Conservation (phyloP, 2,113 vertebrate genomes). For the Hydrochoerus hydrochaeris region DNA sequence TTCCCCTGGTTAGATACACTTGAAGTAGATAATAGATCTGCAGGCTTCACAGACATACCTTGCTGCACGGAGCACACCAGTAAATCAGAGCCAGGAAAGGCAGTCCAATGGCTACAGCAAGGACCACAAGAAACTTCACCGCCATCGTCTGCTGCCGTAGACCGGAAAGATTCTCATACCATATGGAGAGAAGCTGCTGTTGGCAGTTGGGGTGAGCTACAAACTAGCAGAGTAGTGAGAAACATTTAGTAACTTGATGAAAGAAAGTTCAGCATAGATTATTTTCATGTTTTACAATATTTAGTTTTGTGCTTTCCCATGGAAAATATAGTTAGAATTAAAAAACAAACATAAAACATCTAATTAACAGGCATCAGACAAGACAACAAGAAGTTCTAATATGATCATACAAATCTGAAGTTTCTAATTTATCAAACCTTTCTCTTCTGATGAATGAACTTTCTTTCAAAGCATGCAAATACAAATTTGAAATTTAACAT, state of each 20-base stretch:
- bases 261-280: background rate
- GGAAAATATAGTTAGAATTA: background rate
- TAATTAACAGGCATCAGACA: background rate
- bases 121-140: slow-evolving; percentile 94
- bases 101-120: slow-evolving; percentile 92
- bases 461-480: background rate
- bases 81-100: slow-evolving; percentile 93
- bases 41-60: slow-evolving; percentile 87
- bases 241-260: background rate
- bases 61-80: slow-evolving; percentile 97
- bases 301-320: background rate
- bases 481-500: background rate
- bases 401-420: background rate
- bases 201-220: slow-evolving; percentile 99
- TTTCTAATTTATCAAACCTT: background rate
- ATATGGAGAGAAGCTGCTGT: slow-evolving; percentile 96
- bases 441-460: background rate
- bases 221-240: slow-evolving; percentile 87
- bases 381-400: background rate
- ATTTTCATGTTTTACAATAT: background rate
- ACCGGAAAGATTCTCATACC: slow-evolving; percentile 96
- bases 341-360: slow-evolving; percentile 36
- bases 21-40: fast-evolving
- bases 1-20: background rate
- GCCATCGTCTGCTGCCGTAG: slow-evolving; percentile 94